A percentile compares a stretch with the other conserved stretches of the same genome.
phyloP scores from a whole-genome alignment of 1,140 invertebrate species.

The Pachypeltis micranthus region DNA sequence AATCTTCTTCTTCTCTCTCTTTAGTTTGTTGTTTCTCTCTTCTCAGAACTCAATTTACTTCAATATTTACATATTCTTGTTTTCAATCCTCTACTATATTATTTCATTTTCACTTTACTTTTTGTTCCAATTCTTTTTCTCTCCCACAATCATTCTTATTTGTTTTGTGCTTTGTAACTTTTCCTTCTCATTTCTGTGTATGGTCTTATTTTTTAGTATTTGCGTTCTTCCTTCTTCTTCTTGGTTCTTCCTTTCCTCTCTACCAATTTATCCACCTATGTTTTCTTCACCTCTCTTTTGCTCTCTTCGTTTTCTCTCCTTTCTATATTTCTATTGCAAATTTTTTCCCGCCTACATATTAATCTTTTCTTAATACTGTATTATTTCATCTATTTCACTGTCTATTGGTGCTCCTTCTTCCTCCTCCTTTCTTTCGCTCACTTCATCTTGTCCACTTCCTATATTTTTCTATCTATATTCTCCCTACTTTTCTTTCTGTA shows the following conservation, averaged over 20 bases:
- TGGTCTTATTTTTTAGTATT: neutral
- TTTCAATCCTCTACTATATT: neutral
- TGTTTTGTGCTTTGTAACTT: neutral
- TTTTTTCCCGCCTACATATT: neutral
- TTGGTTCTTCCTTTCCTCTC: neutral
- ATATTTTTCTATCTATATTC: neutral
- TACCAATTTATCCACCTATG: neutral
- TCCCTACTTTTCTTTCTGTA: neutral
- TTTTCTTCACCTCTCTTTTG: neutral
- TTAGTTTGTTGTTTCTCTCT: neutral
- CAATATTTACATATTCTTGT: neutral
- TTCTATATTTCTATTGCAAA: neutral
- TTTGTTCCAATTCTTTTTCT: no score
- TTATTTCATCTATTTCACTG: neutral
- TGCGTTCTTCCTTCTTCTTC: no score
- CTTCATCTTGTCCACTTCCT: neutral
- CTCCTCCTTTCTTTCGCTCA: neutral
- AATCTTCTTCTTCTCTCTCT: constrained; percentile 3
- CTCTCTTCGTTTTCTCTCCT: neutral
- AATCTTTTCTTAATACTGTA: neutral
- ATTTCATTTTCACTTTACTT: neutral
- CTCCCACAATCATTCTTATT: no score
- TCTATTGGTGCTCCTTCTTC: neutral
- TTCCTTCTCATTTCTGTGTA: neutral
- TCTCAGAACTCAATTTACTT: neutral